phyloP scores from a whole-genome alignment of 2,888 invertebrate genomes.

The Empis livida region DNA sequence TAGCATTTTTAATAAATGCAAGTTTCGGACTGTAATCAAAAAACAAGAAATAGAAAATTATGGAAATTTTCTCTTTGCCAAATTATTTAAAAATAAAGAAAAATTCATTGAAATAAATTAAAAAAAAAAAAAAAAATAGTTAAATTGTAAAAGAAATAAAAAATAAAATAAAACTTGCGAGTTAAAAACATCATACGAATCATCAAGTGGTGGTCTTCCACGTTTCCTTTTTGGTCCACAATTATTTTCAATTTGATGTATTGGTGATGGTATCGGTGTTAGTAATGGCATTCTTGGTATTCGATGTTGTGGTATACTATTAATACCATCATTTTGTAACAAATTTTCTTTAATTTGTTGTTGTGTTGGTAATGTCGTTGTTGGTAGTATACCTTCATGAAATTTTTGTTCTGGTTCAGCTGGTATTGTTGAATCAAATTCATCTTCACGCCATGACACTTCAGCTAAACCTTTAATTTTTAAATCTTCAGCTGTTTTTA shows the following conservation, averaged over 20 bases:
- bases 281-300: constrained; percentile 28
- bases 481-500: constrained; percentile 85
- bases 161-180: constrained; percentile 23
- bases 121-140: no score
- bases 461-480: constrained; percentile 85
- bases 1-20: no score
- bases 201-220: constrained; percentile 54
- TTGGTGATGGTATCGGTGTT: constrained; percentile 25
- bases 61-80: no score
- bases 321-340: neutral
- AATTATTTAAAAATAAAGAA: no score
- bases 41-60: no score
- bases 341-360: neutral
- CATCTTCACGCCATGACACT: constrained; percentile 68
- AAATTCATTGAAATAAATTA: no score
- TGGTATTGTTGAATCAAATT: constrained; percentile 26
- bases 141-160: no score
- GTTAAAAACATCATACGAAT: constrained; percentile 34
- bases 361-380: neutral
- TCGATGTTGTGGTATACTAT: neutral
- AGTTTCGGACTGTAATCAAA: no score
- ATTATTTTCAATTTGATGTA: constrained; percentile 15
- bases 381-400: constrained; percentile 1
- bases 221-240: constrained; percentile 45
- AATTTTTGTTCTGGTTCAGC: constrained; percentile 10